Percentiles rank a stretch among this genome's conserved stretches.
phyloP scores from a whole-genome alignment of 2,113 vertebrate species.

The Percopsis transmontana region DNA sequence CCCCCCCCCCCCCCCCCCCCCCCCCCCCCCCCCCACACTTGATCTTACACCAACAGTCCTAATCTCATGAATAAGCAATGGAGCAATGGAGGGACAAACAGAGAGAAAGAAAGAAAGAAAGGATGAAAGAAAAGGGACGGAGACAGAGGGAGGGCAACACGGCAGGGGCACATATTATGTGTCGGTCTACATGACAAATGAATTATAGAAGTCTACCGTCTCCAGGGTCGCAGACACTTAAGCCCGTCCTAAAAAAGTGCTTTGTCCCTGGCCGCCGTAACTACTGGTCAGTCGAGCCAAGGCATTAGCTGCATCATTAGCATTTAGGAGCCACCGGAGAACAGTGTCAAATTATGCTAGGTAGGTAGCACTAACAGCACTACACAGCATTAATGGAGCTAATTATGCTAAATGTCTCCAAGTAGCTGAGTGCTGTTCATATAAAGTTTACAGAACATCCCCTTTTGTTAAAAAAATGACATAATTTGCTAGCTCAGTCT shows the following conservation, averaged over 20 bases:
- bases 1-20: too few relatives aligned
- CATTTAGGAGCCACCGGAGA: constrained; percentile 36
- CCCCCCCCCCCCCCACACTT: too few relatives aligned
- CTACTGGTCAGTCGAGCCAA: constrained; percentile 42
- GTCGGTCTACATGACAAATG: constrained; percentile 65
- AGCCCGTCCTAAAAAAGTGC: constrained; percentile 34
- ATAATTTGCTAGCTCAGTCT: neutral
- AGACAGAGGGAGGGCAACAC: neutral
- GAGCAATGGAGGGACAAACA: constrained; percentile 23
- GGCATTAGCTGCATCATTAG: constrained; percentile 45
- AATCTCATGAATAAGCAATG: constrained; percentile 74
- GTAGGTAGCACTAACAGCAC: neutral
- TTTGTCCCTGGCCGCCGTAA: constrained; percentile 32
- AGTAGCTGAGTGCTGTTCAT: too few relatives aligned
- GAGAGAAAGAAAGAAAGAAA: constrained; percentile 38
- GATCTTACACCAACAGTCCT: constrained; percentile 62
- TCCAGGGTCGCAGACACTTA: constrained; percentile 47
- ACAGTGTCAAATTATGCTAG: constrained; percentile 29
- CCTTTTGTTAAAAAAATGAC: too few relatives aligned
- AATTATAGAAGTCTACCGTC: constrained; percentile 52
- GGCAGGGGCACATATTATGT: constrained; percentile 52
- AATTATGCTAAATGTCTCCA: constrained; percentile 6
- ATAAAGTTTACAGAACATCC: too few relatives aligned
- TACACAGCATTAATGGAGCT: constrained; percentile 4
- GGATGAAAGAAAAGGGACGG: constrained; percentile 9